Evolutionary conservation across 2,888 invertebrate genomes (phyloP), one percentile per base, ranked within the genome.

Genomic region (Syrphus vitripennis): DNA sequence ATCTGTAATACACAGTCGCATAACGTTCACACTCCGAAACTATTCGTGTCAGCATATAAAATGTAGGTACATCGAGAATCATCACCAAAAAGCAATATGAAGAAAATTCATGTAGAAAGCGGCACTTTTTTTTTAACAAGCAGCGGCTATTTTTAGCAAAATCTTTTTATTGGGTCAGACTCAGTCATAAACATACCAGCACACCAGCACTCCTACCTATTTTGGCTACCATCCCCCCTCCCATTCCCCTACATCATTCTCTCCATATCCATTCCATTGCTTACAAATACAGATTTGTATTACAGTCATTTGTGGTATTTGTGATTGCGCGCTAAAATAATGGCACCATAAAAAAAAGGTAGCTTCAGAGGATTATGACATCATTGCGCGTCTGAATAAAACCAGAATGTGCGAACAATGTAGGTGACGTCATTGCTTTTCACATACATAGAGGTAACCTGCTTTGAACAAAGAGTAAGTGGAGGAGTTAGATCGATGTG

Each of bases 341-440:
- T 55, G 78, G 53, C 63, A 42, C 10, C 48, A 72, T 34, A 34
- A 50, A 34, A 34, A 61, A 37, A 67, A 78, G 75, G 65, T 80
- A 75, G 75, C 70, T 75, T 42, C 75, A 75, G 48, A 50, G 53
- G 55, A 26, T 48, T 45, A 75, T 83, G 83, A 83, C 83, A 83
- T 83, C 83, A 83, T 80, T n/a, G n/a, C 67, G 45, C 75, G 40
- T 14, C 34, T 45, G 65, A 65, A 45, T 29, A 29, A 16, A 42
- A 59, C n/a, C 21, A 21, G 40, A 61, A 50, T 69, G 19, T 34
- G 37, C 59, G 50, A 57, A 69, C 59, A 69, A 69, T 50, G 31
- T 24, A 19, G 34, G 72, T 83, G 82, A 83, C 82, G 77, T 83
- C 82, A 83, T 71, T 24, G 65, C 31, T 24, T 70, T n/a, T n/a